phyloP scores from a whole-genome alignment of 2,888 invertebrate genomes.

The Caenorhabditis sinica region DNA sequence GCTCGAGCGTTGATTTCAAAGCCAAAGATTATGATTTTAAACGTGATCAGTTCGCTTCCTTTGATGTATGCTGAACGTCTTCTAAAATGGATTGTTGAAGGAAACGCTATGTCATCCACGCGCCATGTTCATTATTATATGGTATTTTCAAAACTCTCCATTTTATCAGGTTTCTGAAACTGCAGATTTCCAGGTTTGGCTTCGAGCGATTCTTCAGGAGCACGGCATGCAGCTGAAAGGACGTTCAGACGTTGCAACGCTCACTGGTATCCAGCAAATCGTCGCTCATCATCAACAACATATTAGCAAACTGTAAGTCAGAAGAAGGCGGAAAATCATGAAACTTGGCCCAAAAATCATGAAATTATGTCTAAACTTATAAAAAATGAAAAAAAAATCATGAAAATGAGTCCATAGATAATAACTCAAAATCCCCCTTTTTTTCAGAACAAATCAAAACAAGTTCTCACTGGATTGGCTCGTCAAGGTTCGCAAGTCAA shows the following conservation, averaged over 20 bases:
- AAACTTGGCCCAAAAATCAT: too few species aligned
- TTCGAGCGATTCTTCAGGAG: slow-evolving; percentile 71
- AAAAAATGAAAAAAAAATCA: too few species aligned
- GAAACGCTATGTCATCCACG: slow-evolving; percentile 88
- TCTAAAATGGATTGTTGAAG: slow-evolving; percentile 88
- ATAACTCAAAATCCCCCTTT: too few species aligned
- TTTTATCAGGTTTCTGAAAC: too few species aligned
- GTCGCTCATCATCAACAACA: slow-evolving; percentile 72
- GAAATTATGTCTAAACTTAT: too few species aligned
- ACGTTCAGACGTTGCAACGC: slow-evolving; percentile 70
- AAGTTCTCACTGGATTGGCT: slow-evolving; percentile 69
- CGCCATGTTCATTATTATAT: slow-evolving; percentile 93
- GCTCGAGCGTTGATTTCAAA: slow-evolving; percentile 85
- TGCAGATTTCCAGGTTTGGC: slow-evolving; percentile 75
- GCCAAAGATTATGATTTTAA: slow-evolving; percentile 93
- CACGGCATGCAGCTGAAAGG: slow-evolving; percentile 79
- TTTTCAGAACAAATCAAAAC: slow-evolving; percentile 76
- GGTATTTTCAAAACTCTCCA: too few species aligned
- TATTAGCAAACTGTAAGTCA: slow-evolving; percentile 66
- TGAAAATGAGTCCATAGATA: too few species aligned
- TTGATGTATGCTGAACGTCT: slow-evolving; percentile 89
- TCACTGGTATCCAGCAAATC: slow-evolving; percentile 80
- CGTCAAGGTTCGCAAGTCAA: slow-evolving; percentile 33
- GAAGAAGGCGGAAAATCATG: too few species aligned
- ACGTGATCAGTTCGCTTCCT: slow-evolving; percentile 90